phyloP scores from a whole-genome alignment of 2,113 vertebrate genomes.

The Argyrosomus japonicus region DNA sequence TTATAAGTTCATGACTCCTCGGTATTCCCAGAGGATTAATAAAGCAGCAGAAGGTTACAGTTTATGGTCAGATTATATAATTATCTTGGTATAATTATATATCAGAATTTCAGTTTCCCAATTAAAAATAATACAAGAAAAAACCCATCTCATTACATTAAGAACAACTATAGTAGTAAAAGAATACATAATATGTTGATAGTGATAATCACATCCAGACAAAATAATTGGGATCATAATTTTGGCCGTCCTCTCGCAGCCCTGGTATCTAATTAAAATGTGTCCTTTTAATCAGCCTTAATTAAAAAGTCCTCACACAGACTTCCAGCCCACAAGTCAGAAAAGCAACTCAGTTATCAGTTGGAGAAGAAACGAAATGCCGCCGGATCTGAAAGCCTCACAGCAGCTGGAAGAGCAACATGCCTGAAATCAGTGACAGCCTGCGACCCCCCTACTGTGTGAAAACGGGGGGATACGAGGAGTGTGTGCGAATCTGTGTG shows the following conservation, averaged over 20 bases:
- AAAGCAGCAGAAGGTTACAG: neutral
- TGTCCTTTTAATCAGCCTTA: conserved; percentile 36
- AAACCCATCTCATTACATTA: neutral
- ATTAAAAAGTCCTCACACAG: conserved; percentile 47
- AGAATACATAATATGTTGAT: neutral
- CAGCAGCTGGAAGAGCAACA: conserved; percentile 42
- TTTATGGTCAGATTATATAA: neutral
- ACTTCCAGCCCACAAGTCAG: conserved; percentile 19
- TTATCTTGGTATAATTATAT: neutral
- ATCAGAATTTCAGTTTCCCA: neutral
- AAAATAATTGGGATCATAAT: conserved; percentile 43
- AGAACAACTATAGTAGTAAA: neutral
- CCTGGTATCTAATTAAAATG: conserved; percentile 45
- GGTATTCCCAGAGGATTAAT: neutral
- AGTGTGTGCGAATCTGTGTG: conserved; percentile 4
- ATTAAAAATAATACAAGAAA: conserved; percentile 17
- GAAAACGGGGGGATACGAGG: neutral
- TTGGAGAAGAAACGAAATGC: conserved; percentile 27
- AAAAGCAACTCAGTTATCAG: neutral
- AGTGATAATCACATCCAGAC: conserved; percentile 7
- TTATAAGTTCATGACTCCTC: neutral
- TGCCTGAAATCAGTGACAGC: conserved; percentile 42
- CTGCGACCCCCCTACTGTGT: neutral
- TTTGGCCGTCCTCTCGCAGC: neutral
- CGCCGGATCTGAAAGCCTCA: conserved; percentile 4